Evolutionary conservation across 2,888 invertebrate species (phyloP), one percentile per base, ranked within the genome.

Genomic region (Drosophila meridiana): DNA sequence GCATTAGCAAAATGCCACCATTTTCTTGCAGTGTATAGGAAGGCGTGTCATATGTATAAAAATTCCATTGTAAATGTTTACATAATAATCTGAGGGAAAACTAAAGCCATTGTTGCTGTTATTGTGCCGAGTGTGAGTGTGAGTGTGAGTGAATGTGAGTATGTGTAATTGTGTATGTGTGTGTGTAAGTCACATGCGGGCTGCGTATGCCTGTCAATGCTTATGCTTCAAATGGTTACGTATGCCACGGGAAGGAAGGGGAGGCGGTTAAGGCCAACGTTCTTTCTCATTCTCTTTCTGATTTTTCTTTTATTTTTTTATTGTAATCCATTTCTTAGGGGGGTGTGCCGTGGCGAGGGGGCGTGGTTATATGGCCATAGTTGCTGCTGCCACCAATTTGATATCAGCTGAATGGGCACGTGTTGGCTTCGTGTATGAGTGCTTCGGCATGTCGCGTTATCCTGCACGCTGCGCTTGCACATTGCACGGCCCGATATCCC

Each of bases 181-280:
- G 77, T 69, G 53, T 52, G 73, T 64, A 55, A 77, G 87, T 87
- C 87, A 87, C 87, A 87, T 87, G 87, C 87, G 48, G 64, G 38
- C 53, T 65, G 76, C 86, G 75, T 71, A 78, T 90, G 90, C 71
- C 80, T 64, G 60, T 55, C 26, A 36, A 45, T 43, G 69, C 73
- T 81, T 84, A 66, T 81, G 82, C 63, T 69, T 52, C 55, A 55
- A 57, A 28, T 66, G 59, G 74, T 88, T 88, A 83, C 73, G 75
- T 83, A 66, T 57, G 43, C 47, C 20, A 40, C 26, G 47, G 3
- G 32, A 3, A 14, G 20, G n/a, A n/a, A n/a, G 43, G 34, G 34
- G 14, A 40, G 8, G 14, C 2, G 4, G 8, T 48, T 45, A 7
- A 32, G 28, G 26, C 42, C n/a, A 48, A 55, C 20, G n/a, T 40